Conservation (phyloP, 2,888 invertebrate genomes). For the Stictocephala bisonia region DNA sequence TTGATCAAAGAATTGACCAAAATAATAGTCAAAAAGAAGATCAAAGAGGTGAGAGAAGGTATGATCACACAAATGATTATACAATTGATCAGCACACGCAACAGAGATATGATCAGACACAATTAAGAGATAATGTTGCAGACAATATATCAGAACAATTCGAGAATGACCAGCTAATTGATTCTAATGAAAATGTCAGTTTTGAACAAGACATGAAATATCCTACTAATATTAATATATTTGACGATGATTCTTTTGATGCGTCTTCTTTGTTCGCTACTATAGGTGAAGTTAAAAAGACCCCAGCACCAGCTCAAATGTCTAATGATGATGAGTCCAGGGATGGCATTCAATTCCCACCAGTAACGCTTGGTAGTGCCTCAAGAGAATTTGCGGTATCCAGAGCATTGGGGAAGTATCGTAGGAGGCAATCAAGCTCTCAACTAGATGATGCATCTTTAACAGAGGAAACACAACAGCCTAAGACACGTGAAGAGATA, state of each 20-base stretch:
- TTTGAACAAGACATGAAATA: not conserved
- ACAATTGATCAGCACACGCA: too few species aligned
- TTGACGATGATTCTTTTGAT: constrained; percentile 28
- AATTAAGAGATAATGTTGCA: too few species aligned
- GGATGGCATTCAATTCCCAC: constrained; percentile 65
- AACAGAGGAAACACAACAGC: constrained; percentile 28
- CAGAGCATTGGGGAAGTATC: constrained; percentile 82
- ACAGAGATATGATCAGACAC: too few species aligned
- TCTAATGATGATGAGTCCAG: constrained; percentile 52
- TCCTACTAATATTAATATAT: constrained; percentile 60
- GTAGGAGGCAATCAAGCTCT: constrained; percentile 77
- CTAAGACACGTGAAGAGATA: constrained; percentile 49
- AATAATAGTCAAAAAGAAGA: not conserved
- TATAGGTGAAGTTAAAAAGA: constrained; percentile 78
- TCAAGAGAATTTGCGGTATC: constrained; percentile 89
- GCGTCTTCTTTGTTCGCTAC: constrained; percentile 73
- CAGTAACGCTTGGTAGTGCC: constrained; percentile 72
- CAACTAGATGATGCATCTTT: constrained; percentile 42
- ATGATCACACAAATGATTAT: not conserved
- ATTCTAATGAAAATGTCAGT: not conserved
- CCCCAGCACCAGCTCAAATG: constrained; percentile 61
- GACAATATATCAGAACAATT: not conserved
- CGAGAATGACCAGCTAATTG: not conserved
- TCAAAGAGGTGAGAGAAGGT: not conserved
- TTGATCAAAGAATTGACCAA: constrained; percentile 24